A percentile compares a stretch with the other conserved stretches of the same genome.
These are phyloP conservation scores for Drosophila demipolita DNA, from an alignment of 2,888 invertebrate species.

Conservation along the genomic window DNA sequence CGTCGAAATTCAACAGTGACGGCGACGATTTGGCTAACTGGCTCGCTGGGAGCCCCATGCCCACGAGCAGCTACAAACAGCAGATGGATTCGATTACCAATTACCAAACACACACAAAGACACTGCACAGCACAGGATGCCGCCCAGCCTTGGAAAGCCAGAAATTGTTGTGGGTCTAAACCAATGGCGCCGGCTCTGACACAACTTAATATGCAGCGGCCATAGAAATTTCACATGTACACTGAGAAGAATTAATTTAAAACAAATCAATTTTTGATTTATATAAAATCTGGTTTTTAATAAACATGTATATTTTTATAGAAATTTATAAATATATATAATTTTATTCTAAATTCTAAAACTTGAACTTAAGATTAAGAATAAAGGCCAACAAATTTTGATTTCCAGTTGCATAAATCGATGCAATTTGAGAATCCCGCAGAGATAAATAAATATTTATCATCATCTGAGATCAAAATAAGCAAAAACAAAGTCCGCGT, in stretches of 20 bases:
- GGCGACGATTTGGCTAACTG: not conserved
- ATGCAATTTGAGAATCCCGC: not conserved
- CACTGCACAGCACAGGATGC: slow-evolving; percentile 22
- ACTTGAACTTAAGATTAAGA: not conserved
- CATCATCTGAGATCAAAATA: not conserved
- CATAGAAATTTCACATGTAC: slow-evolving; percentile 12
- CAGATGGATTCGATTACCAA: slow-evolving; percentile 48
- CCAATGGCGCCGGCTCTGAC: slow-evolving; percentile 47
- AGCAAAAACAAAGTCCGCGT: not conserved
- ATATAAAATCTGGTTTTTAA: not conserved
- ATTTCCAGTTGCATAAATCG: not conserved
- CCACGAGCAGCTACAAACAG: slow-evolving; percentile 52
- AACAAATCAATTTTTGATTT: not conserved
- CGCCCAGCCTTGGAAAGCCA: slow-evolving; percentile 28
- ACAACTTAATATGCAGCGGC: slow-evolving; percentile 30
- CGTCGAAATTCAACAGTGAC: not conserved
- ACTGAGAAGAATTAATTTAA: not conserved
- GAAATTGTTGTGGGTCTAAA: slow-evolving; percentile 25
- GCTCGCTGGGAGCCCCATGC: slow-evolving; percentile 12
- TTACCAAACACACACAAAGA: slow-evolving; percentile 1
- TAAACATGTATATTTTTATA: too few species aligned
- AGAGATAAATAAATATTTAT: not conserved
- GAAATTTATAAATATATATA: too few species aligned
- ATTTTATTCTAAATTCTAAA: not conserved
- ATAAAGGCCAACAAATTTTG: not conserved